A percentile compares a stretch with the other conserved stretches of the same genome.
phyloP scores from a whole-genome alignment of 35 echinoderm and acorn worm species.

The Acanthaster planci region DNA sequence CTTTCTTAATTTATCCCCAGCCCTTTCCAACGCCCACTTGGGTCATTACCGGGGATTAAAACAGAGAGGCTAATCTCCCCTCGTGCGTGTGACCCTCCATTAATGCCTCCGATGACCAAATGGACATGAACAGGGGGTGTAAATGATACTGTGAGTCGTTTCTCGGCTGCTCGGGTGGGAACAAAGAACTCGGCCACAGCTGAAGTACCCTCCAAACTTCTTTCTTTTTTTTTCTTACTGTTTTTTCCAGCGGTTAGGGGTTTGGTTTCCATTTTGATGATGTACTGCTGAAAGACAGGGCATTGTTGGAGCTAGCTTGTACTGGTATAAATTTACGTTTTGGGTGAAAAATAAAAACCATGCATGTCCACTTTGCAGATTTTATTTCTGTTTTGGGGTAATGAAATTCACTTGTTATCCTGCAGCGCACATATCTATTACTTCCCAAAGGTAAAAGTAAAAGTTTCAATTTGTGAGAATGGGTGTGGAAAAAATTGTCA shows the following conservation, averaged over 20 bases:
- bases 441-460: too few species aligned
- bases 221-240: background rate
- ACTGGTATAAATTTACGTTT: too few species aligned
- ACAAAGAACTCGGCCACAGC: slow-evolving; percentile 9
- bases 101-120: background rate
- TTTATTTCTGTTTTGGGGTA: too few species aligned
- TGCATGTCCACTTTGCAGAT: too few species aligned
- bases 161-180: background rate
- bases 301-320: too few species aligned
- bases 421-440: too few species aligned
- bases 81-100: background rate
- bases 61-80: background rate
- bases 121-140: slow-evolving; percentile 17
- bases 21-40: slow-evolving; percentile 6
- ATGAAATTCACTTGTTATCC: too few species aligned
- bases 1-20: too few species aligned
- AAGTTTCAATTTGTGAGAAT: too few species aligned
- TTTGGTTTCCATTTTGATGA: slow-evolving; percentile 5
- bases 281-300: too few species aligned
- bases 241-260: background rate
- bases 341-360: too few species aligned
- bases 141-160: background rate
- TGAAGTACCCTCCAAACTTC: background rate
- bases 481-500: too few species aligned
- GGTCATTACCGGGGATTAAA: background rate